Evolutionary conservation across 2,888 invertebrate genomes (phyloP).

Genomic region (Diplazon laetatorius): DNA sequence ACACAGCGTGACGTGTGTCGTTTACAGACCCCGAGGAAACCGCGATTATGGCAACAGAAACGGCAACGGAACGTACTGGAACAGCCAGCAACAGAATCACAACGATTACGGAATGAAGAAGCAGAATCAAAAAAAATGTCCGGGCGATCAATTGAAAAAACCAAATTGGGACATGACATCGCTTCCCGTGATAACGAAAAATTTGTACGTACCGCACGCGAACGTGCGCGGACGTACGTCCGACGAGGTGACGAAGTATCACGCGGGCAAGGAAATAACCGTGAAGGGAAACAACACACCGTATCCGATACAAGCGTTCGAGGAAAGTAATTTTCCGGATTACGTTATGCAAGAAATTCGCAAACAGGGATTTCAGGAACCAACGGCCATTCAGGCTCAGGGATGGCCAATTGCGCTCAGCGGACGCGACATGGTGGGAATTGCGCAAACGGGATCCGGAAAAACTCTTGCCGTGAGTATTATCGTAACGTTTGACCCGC

Average conservation of each 20-base stretch:
- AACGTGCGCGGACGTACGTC: conserved; percentile 87
- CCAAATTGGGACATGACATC: conserved; percentile 92
- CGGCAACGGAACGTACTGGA: conserved; percentile 79
- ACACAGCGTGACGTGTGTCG: too few species aligned
- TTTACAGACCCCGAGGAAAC: conserved; percentile 79
- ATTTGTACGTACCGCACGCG: conserved; percentile 94
- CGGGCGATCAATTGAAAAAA: conserved; percentile 88
- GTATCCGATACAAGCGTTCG: conserved; percentile 94
- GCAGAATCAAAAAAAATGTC: conserved; percentile 84
- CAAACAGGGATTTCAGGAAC: conserved; percentile 92
- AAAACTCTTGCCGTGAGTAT: conserved; percentile 90
- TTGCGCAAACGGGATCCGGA: conserved; percentile 96
- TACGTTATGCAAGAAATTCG: conserved; percentile 91
- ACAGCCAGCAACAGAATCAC: conserved; percentile 72
- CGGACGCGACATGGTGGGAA: conserved; percentile 96
- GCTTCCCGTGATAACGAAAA: conserved; percentile 93
- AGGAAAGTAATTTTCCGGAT: conserved; percentile 95
- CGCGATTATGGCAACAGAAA: conserved; percentile 79
- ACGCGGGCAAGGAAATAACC: conserved; percentile 92
- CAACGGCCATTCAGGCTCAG: conserved; percentile 97
- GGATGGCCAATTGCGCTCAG: conserved; percentile 98
- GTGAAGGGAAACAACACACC: conserved; percentile 94
- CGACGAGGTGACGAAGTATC: conserved; percentile 90
- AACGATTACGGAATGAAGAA: conserved; percentile 74
- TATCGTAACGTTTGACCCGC: too few species aligned